A percentile compares a stretch with the other conserved stretches of the same genome.
Evolutionary conservation across 2,797 vertebrate species (phyloP).

Genomic region (Enteromius fasciolatus): DNA sequence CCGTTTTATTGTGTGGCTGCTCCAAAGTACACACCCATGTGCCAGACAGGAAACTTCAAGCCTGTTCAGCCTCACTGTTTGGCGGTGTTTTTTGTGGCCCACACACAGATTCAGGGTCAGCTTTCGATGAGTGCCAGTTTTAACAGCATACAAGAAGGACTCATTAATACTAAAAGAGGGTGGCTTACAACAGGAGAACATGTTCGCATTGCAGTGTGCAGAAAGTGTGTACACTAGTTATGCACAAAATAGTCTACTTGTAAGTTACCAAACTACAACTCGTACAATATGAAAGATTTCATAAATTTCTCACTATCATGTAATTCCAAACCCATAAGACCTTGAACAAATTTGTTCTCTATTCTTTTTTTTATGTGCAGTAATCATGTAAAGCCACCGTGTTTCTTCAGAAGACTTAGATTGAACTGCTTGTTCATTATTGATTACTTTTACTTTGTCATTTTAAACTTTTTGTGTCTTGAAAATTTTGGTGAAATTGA

Average conservation of each 20-base stretch:
- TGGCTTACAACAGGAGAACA: background rate
- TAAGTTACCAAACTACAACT: background rate
- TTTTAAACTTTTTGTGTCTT: background rate
- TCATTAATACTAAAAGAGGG: background rate
- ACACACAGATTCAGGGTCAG: conserved; percentile 23
- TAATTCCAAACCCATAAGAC: background rate
- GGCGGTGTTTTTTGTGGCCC: conserved; percentile 17
- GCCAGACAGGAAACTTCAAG: conserved; percentile 30
- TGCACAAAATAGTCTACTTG: background rate
- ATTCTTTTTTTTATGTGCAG: background rate
- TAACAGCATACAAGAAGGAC: background rate
- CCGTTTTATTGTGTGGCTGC: conserved; percentile 29
- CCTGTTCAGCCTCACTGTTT: conserved; percentile 22
- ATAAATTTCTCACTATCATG: background rate
- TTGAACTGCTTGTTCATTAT: background rate
- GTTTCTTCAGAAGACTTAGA: background rate
- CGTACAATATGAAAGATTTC: background rate
- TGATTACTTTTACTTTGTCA: background rate
- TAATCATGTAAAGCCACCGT: background rate
- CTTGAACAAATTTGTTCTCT: background rate
- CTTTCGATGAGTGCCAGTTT: background rate
- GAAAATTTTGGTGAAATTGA: background rate
- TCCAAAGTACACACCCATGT: conserved; percentile 38
- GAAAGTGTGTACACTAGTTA: background rate
- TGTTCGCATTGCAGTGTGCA: background rate